Base-by-base conservation (phyloP, 2,888 invertebrate genomes). In the Cordilura impudica region DNA sequence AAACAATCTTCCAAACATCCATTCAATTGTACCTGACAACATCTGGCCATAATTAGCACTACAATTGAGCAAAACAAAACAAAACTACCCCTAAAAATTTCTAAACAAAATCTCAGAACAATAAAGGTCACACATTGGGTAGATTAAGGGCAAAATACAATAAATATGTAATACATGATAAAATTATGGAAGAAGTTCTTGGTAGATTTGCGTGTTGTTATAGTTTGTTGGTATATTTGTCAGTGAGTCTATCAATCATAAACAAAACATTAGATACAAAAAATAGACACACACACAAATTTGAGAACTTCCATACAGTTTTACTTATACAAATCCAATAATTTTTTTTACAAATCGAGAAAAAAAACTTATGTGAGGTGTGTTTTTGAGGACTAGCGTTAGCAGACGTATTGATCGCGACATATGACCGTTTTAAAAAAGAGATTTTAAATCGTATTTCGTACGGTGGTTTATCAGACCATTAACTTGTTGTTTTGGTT, bases 11-110 rank as follows among this genome's bases (percentile, higher is more conserved):
- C 43, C 21, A n/a, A 16, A 54, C 35, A 12, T 2, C 10, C 29
- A 61, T 61, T 67, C 29, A n/a, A 61, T 14, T 73, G 56, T 79
- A 81, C 78, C 75, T 81, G 81, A 58, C 81, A 79, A 58, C 81
- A 83, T 81, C 82, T 82, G 81, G 71, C 29, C 63, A 63, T 70
- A 81, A 83, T 81, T 78, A 77, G 76, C 58, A 79, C 53, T 12
- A 51, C 63, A 12, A 16, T 29, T 10, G 51, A 19, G 19, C 31
- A 74, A 53, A 29, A 23, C 10, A n/a, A 49, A 26, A 14, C 18
- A 45, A 75, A 70, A 29, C 72, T 12, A 71, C 73, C 76, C 72
- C 51, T 56, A 65, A 35, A n/a, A n/a, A n/a, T n/a, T n/a, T 19
- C 12, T 8, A 8, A 18, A 29, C 26, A 12, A 19, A 51, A 12